Evolutionary conservation across 1,140 invertebrate species (phyloP), one percentile per base, ranked within the genome.

Genomic region (Chrysomallon squamiferum): DNA sequence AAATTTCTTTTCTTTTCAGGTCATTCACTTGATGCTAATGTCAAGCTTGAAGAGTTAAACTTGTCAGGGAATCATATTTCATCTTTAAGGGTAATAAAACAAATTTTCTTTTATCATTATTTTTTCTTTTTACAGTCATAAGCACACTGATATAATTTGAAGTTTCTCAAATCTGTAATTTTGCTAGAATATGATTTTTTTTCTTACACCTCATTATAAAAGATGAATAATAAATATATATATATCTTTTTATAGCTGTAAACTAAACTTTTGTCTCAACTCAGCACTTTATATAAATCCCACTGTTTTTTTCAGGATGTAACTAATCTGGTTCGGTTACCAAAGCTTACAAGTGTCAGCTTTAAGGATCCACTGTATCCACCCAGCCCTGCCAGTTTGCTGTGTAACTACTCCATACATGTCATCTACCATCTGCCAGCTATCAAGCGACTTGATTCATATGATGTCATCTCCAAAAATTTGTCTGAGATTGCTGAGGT

Each of bases 361-460:
- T 59, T 86, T 33, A 86, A 84, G 59, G 83, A 84, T 59, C 77
- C 83, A 0, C 63, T 75, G 59, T 85, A 84, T 58, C 43, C 65
- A 0, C 75, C 81, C 0, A 74, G 72, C 25, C 83, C 84, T 15
- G 82, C 81, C 30, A 76, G 77, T 58, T 64, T 78, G 20, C 70
- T 86, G 58, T 84, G 81, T 68, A 86, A 86, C 70, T 86, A 85
- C 71, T 77, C 81, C 2, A 83, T 80, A 2, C 82, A 84, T 64
- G 70, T 85, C 1, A 62, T 86, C 5, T 86, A 78, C 66, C 84
- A 86, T 62, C 71, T 86, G 25, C 83, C 82, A 22, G 54, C 64
- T n/a, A 72, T 86, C 18, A 52, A 50, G n/a, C 73, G 68, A 52
- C 73, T 86, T 4, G 84, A 86, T 66, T 77, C 75, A 5, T 76